Conservation (phyloP, 2,113 vertebrate species). For the Epinephelus fuscoguttatus region DNA sequence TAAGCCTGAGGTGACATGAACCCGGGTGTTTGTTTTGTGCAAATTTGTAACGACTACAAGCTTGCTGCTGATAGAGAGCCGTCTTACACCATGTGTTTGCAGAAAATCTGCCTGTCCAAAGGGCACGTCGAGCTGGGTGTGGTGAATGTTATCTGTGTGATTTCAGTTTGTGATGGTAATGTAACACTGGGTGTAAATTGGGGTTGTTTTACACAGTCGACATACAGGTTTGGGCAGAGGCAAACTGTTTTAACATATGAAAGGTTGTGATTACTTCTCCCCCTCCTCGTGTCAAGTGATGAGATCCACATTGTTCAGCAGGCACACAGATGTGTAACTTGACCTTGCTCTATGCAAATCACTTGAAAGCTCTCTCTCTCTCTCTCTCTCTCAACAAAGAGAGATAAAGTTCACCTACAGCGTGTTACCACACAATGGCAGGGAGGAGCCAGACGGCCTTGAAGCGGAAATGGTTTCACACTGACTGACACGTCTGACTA, state of each 20-base stretch:
- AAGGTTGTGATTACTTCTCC: constrained; percentile 37
- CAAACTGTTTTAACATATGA: constrained; percentile 49
- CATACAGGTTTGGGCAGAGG: constrained; percentile 61
- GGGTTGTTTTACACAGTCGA: constrained; percentile 29
- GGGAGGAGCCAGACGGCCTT: constrained; percentile 78
- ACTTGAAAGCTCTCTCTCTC: constrained; percentile 53
- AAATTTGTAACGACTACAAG: constrained; percentile 69
- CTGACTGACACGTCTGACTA: constrained; percentile 69
- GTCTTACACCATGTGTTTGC: constrained; percentile 60
- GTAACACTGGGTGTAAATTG: constrained; percentile 19
- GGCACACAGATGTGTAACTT: constrained; percentile 71
- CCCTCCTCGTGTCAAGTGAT: constrained; percentile 27
- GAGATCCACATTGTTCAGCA: constrained; percentile 58
- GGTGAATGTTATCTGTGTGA: constrained; percentile 49
- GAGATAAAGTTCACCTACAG: constrained; percentile 77
- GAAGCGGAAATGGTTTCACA: constrained; percentile 77
- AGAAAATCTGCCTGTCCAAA: constrained; percentile 63
- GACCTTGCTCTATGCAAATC: constrained; percentile 75
- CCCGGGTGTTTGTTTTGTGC: constrained; percentile 70
- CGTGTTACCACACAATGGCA: constrained; percentile 70
- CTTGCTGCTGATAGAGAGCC: constrained; percentile 49
- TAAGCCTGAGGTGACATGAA: constrained; percentile 74
- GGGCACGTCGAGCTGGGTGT: constrained; percentile 57
- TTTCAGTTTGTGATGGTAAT: constrained; percentile 54
- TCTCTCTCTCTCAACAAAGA: constrained; percentile 55